Evolutionary conservation across 2,888 invertebrate genomes (phyloP).

Genomic region (Chrysotoxum bicinctum): DNA sequence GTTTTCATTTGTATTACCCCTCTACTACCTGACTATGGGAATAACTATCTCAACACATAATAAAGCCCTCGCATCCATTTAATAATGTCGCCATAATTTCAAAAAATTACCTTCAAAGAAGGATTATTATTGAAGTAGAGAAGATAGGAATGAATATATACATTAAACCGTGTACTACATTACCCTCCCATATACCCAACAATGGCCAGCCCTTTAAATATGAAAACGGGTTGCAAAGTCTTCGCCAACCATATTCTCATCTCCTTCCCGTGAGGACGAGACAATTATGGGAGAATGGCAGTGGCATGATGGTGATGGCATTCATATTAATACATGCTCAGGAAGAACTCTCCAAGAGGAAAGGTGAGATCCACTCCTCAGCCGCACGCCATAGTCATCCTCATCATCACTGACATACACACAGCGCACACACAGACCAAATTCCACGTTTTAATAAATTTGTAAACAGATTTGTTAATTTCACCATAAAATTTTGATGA

Average conservation of each 20-base stretch:
- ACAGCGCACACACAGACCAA: constrained; percentile 21
- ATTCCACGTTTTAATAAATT: constrained; percentile 81
- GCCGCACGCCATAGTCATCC: constrained; percentile 24
- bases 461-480: constrained; percentile 82
- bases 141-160: constrained; percentile 9
- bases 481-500: constrained; percentile 82
- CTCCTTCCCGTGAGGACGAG: constrained; percentile 3
- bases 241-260: constrained; percentile 29
- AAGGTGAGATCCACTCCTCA: constrained; percentile 68
- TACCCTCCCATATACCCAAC: constrained; percentile 23
- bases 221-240: constrained; percentile 63
- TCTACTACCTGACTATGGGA: neutral
- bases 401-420: constrained; percentile 63
- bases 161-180: neutral
- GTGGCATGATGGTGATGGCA: neutral
- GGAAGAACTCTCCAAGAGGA: constrained; percentile 16
- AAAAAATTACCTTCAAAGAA: constrained; percentile 68
- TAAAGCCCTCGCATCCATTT: constrained; percentile 14
- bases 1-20: neutral
- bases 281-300: constrained; percentile 5
- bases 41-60: neutral
- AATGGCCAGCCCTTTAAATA: constrained; percentile 61
- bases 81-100: constrained; percentile 40
- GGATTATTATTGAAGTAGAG: constrained; percentile 56
- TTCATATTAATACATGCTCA: constrained; percentile 24